Evolutionary conservation across 2,888 invertebrate genomes (phyloP), one percentile per base, ranked within the genome.

Genomic region (Matsumyia berberina): DNA sequence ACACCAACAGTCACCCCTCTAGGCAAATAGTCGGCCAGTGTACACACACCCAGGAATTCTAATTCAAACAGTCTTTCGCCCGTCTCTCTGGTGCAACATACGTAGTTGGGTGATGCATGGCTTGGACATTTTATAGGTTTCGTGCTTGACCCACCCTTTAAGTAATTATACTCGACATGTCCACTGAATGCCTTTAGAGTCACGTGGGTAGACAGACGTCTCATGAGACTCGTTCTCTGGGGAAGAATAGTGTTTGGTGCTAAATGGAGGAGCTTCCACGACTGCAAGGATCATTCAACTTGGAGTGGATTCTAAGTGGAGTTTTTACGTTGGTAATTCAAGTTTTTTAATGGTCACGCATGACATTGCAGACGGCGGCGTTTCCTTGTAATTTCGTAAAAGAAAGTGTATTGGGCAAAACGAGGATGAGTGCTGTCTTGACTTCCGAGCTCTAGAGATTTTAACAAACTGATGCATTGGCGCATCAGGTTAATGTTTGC

Each of bases 1-100:
- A 4, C 33, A 19, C 11, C 7, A n/a, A 15, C n/a, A 33, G 15
- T 12, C 58, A 29, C 0, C 46, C 62, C 33, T 49, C 17, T 33
- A 7, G 17, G 62, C 33, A 62, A 62, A 62, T 62, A 31, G 7
- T 44, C 9, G 5, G 19, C 17, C 12, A 33, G 19, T 64, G 46
- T 46, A 35, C 62, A 46, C 62, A 35, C 62, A 46, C 62, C 62
- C 62, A n/a, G 33, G 46, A 64, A 64, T 64, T 6, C 15, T 4
- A 24, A 44, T 62, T 31, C 31, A 15, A 62, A 31, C 17, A 44
- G 4, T 24, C 24, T 24, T 4, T 4, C 24, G 24, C 4, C 31
- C 12, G 3, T 17, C 33, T 6, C 11, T 7, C 12, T 44, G 17
- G 44, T 46, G 46, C 33, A 35, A 7, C 5, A 11, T 11, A 7